Evolutionary conservation across 1,140 invertebrate species (phyloP).

Genomic region (Homarus americanus): DNA sequence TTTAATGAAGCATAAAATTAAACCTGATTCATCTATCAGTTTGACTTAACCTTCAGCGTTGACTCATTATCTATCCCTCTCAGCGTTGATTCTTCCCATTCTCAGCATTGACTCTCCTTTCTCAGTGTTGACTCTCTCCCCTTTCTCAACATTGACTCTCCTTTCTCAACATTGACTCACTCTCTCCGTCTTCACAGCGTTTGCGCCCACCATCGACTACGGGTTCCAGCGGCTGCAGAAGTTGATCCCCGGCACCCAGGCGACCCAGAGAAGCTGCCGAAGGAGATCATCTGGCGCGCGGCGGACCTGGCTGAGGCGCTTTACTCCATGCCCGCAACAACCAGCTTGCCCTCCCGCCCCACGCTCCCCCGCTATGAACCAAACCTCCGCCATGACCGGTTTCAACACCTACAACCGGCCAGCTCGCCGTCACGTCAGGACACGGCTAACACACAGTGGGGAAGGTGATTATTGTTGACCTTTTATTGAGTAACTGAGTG

Average conservation of each 20-base stretch:
- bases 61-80: no score
- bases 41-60: no score
- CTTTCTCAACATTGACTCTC: no score
- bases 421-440: slow-evolving; percentile 94
- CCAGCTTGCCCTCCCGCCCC: slow-evolving; percentile 82
- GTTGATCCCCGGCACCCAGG: slow-evolving; percentile 97
- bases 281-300: slow-evolving; percentile 98
- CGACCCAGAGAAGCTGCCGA: slow-evolving; percentile 98
- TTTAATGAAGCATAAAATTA: no score
- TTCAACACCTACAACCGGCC: slow-evolving; percentile 97
- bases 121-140: no score
- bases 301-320: slow-evolving; percentile 98
- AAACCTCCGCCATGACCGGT: slow-evolving; percentile 79
- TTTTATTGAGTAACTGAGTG: background rate
- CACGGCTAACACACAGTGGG: slow-evolving; percentile 93
- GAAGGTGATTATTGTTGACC: slow-evolving; percentile 54
- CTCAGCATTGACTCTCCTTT: no score
- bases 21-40: no score
- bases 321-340: slow-evolving; percentile 93
- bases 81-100: no score
- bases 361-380: slow-evolving; percentile 81
- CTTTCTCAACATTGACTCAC: no score
- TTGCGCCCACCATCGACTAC: slow-evolving; percentile 99
- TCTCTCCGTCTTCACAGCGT: no score
- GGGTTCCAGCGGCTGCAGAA: slow-evolving; percentile 99